phyloP scores from a whole-genome alignment of 2,888 invertebrate species.

The Mythimna vitellina region DNA sequence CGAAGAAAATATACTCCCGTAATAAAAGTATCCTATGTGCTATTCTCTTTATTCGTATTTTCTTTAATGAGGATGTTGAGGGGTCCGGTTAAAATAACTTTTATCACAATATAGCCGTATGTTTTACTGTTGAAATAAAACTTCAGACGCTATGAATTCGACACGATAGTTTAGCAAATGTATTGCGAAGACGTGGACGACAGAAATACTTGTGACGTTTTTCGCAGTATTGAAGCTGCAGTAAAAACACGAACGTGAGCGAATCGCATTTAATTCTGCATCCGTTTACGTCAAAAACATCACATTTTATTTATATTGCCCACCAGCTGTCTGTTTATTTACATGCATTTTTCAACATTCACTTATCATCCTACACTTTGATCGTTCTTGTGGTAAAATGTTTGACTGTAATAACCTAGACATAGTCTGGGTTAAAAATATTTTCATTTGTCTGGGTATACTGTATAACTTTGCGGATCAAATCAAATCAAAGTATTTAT shows the following conservation, averaged over 20 bases:
- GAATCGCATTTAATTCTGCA: slow-evolving; percentile 52
- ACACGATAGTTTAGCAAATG: slow-evolving; percentile 59
- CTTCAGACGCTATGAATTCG: slow-evolving; percentile 60
- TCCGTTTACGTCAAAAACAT: slow-evolving; percentile 51
- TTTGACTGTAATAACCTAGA: slow-evolving; percentile 4
- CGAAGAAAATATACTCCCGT: too few species aligned
- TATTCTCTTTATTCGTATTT: slow-evolving; percentile 39
- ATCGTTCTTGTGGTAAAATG: slow-evolving; percentile 14
- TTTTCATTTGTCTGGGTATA: background rate
- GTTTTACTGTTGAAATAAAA: slow-evolving; percentile 61
- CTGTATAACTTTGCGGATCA: background rate
- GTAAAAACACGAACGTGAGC: slow-evolving; percentile 43
- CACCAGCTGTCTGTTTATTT: slow-evolving; percentile 31
- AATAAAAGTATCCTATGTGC: too few species aligned
- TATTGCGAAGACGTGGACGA: slow-evolving; percentile 48
- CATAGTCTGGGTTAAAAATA: slow-evolving; percentile 25
- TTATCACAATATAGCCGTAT: slow-evolving; percentile 41
- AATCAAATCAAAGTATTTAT: background rate
- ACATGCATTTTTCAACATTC: slow-evolving; percentile 29
- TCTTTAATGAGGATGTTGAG: slow-evolving; percentile 32
- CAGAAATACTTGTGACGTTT: slow-evolving; percentile 59
- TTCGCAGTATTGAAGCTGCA: slow-evolving; percentile 42
- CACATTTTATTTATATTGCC: slow-evolving; percentile 45
- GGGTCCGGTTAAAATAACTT: slow-evolving; percentile 40
- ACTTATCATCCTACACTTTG: slow-evolving; percentile 21